Percentiles rank a stretch among this genome's conserved stretches.
These are phyloP conservation scores for Neoitamus cyanurus DNA, from an alignment of 2,888 invertebrate species.

Conservation along the genomic window DNA sequence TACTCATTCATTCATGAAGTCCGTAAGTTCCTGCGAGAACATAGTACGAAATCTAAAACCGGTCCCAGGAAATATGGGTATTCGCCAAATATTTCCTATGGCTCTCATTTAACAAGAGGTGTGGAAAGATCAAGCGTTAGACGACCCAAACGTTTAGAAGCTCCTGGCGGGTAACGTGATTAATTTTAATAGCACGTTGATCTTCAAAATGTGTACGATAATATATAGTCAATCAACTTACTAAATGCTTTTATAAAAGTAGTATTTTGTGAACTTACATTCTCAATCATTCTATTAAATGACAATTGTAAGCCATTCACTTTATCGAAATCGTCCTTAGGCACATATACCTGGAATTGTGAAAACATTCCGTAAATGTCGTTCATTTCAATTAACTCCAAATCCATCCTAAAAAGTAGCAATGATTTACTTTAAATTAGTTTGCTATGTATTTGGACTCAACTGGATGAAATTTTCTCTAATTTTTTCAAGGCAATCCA, in stretches of 20 bases:
- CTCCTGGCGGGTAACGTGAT: too few species aligned
- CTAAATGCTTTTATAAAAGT: background rate
- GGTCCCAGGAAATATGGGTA: too few species aligned
- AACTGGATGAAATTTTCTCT: slow-evolving; percentile 80
- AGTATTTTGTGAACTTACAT: slow-evolving; percentile 68
- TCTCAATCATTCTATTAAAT: slow-evolving; percentile 79
- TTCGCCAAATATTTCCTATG: too few species aligned
- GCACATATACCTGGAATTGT: slow-evolving; percentile 75
- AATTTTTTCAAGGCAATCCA: slow-evolving; percentile 81
- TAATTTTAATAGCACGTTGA: too few species aligned
- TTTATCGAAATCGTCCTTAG: slow-evolving; percentile 81
- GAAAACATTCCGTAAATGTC: slow-evolving; percentile 81
- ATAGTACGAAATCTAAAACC: too few species aligned
- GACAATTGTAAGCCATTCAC: slow-evolving; percentile 82
- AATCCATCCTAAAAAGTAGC: slow-evolving; percentile 73
- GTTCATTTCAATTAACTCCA: slow-evolving; percentile 79
- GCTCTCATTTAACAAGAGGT: too few species aligned
- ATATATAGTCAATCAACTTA: too few species aligned
- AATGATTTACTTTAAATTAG: background rate
- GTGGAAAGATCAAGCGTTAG: too few species aligned
- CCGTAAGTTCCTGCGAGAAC: too few species aligned
- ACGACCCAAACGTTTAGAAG: too few species aligned
- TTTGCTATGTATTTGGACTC: slow-evolving; percentile 30
- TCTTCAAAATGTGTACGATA: too few species aligned
- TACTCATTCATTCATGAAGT: too few species aligned